Evolutionary conservation across 2,113 vertebrate species (phyloP), one percentile per base, ranked within the genome.

Genomic region (Aix galericulata): DNA sequence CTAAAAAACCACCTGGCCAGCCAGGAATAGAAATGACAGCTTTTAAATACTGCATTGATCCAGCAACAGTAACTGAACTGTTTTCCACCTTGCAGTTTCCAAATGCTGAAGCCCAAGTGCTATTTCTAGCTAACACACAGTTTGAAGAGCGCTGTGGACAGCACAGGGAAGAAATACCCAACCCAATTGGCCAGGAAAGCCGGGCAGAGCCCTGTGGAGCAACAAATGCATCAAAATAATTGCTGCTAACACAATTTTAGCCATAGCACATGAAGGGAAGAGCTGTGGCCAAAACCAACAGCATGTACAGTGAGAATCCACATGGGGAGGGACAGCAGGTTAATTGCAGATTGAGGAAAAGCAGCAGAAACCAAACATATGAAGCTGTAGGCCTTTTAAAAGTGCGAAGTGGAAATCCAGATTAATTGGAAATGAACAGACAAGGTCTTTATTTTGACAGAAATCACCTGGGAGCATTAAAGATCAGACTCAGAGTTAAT

Each of bases 201-300:
- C 27, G 25, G 77, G 86, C 67, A 97, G 92, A 93, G 92, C 88
- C 93, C 94, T 59, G 83, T 13, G 67, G 93, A 93, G 95, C 88
- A 89, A 92, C 93, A 89, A 94, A 94, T 48, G 77, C 88, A 82
- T 94, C 91, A 81, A 79, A 94, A 91, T 96, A 97, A 96, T 94
- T 91, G 95, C 92, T 91, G 81, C 93, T 95, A 96, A 94, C 86
- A 93, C 86, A 90, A 92, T 96, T 96, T 92, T 79, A 97, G 81
- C 80, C 36, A 2, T 55, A 93, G 83, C 73, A 78, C 94, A 94
- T 58, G 82, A 81, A 87, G 86, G 52, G 90, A 94, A 91, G 88
- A 84, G 79, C 94, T 72, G 82, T 42, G 86, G 95, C 91, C 96
- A 95, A 96, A 93, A 95, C 88, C 86, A 96, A 96, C 93, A 95